Conservation (phyloP, 2,888 invertebrate species). For the Allacma fusca region DNA sequence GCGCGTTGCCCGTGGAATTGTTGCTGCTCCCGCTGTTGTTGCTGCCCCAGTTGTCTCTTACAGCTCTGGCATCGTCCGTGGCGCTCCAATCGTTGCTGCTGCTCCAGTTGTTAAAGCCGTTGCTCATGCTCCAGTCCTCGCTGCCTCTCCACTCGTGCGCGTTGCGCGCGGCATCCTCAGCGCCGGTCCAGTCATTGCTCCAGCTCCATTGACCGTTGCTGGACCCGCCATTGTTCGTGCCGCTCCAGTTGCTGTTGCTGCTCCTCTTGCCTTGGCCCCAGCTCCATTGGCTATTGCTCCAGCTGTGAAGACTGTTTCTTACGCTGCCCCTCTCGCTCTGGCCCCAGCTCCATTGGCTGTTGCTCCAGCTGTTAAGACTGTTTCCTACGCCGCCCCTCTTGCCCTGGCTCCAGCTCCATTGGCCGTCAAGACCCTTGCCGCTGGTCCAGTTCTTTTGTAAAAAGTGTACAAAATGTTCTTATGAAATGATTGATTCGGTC, state of each 20-base stretch:
- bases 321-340: neutral
- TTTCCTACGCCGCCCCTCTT: neutral
- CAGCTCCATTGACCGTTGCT: neutral
- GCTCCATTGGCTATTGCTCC: conserved; percentile 6
- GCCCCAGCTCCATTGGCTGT: neutral
- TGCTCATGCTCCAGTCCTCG: neutral
- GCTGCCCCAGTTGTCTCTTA: neutral
- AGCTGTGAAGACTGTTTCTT: neutral
- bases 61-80: neutral
- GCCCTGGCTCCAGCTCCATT: neutral
- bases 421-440: neutral
- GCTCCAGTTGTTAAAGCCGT: no score
- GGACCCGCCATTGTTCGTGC: neutral
- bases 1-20: neutral
- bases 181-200: neutral
- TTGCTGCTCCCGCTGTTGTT: neutral
- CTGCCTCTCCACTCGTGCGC: neutral
- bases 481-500: no score
- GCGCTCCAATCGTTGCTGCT: neutral
- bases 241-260: neutral
- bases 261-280: neutral
- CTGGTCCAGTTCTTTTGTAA: neutral
- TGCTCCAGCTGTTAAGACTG: neutral
- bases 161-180: no score
- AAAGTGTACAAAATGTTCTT: no score